Evolutionary conservation across 2,797 vertebrate species (phyloP).

Genomic region (Aerospiza tachiro): DNA sequence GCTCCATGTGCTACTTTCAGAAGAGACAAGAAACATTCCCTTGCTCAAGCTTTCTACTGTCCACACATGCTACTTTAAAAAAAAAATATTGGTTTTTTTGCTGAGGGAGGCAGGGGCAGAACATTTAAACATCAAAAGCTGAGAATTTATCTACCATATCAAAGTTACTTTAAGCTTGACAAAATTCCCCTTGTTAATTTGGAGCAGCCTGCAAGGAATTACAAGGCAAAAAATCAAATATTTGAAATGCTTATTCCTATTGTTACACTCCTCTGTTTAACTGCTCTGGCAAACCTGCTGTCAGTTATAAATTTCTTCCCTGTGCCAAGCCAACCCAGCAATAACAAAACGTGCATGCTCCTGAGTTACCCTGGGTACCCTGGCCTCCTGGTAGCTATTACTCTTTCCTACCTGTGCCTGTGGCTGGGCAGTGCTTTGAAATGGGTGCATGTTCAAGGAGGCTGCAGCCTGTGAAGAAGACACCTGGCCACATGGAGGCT

Average conservation of each 20-base stretch:
- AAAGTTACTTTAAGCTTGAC: not conserved
- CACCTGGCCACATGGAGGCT: not conserved
- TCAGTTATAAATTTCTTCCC: not conserved
- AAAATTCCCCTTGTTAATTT: slow-evolving; percentile 29
- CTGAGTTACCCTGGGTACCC: not conserved
- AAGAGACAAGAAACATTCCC: not conserved
- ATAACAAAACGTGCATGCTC: not conserved
- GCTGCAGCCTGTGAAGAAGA: not conserved
- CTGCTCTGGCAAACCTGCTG: not conserved
- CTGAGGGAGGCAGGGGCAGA: not conserved
- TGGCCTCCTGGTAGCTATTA: not conserved
- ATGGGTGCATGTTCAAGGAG: rapidly evolving
- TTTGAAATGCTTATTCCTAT: slow-evolving; percentile 44
- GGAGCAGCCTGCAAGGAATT: slow-evolving; percentile 32
- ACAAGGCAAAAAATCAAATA: slow-evolving; percentile 59
- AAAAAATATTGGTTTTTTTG: not conserved
- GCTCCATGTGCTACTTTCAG: not conserved
- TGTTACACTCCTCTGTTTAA: slow-evolving; percentile 17
- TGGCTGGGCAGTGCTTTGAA: not conserved
- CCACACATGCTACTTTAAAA: not conserved
- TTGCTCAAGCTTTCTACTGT: not conserved
- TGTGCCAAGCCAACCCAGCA: not conserved
- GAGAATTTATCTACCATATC: not conserved
- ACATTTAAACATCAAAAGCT: not conserved
- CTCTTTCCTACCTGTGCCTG: not conserved